Evolutionary conservation across 2,888 invertebrate genomes (phyloP), one percentile per base, ranked within the genome.

Genomic region (Eupelmus urozonus): DNA sequence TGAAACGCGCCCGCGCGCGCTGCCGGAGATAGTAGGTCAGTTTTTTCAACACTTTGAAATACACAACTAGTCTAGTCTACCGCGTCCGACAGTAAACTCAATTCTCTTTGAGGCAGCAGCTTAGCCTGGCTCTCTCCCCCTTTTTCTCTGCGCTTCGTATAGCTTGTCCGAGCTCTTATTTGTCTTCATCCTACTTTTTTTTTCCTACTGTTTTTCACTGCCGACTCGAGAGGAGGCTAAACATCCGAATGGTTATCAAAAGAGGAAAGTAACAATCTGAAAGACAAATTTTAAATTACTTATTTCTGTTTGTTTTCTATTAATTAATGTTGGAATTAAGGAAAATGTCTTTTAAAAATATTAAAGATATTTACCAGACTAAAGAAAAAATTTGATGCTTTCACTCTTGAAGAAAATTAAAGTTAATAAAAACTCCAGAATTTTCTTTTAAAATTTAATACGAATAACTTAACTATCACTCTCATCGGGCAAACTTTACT

Each of bases 31-130:
- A 65, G 65, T 73, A 65, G 73, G 73, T 73, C 73, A 73, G 63
- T 73, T 73, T 73, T 73, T 73, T 72, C 72, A 72, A 55, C 62
- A 55, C 63, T 59, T 59, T 70, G 45, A 70, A 42, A 45, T 59
- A 70, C 18, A 59, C 27, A 27, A n/a, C 25, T 16, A 65, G 45
- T 45, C n/a, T 25, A n/a, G 9, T 45, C 9, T 45, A 27, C 45
- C 29, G 7, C 67, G n/a, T 42, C 40, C n/a, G 23, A 29, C 49
- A 16, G 71, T 25, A 55, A 63, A 57, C 42, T 65, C 55, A 63
- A 73, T 73, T 73, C 73, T 55, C 73, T 65, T 73, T 73, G 73
- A 63, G 45, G 55, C 65, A 20, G 16, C 45, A 49, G 18, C 59
- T 16, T 20, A 57, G 42, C 55, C 7, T 18, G 3, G 18, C 65